Base-by-base conservation (phyloP, 2,797 vertebrate species). In the Diplodus sargus region DNA sequence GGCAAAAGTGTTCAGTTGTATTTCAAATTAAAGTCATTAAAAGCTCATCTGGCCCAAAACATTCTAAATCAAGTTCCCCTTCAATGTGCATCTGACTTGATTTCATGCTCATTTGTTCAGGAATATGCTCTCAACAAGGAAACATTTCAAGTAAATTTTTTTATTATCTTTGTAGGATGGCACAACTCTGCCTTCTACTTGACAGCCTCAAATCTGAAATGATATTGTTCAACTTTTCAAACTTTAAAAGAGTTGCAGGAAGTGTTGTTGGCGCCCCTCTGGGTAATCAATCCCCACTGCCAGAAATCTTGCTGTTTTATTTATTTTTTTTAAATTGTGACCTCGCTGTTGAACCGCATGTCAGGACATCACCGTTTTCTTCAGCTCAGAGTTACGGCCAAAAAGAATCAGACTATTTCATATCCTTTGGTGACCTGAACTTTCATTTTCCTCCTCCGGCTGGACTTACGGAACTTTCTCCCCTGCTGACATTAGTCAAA, bases 291-390 rank as follows among this genome's bases (percentile, higher is more conserved):
- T 54, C 39, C 13, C 5, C 30, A n/a, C 49, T 63, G 56, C 42
- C 69, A 74, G 23, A 66, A 28, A 69, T 61, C 8, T 54, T 39
- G 11, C 15, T 53, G 23, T 22, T 74, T 16, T 42, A 30, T 70
- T 62, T 48, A 22, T 58, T 43, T 70, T 62, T 48, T 39, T 58
- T 51, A 20, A 25, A 23, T 43, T 64, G 25, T 58, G 56, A 70
- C 54, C 64, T 0, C 2, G 30, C 18, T n/a, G 48, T 71, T 64
- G 57, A 80, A 60, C 28, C 20, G 30, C 18, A 64, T 49, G 25
- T 82, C 76, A 73, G 61, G 76, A 56, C n/a, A 18, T 17, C 47
- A 9, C 20, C 39, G 9, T 64, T 39, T 28, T 48, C 47, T 76
- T 23, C 59, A 73, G n/a, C 45, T 64, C n/a, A 15, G 39, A 20